These are phyloP conservation scores for Sigmodon hispidus DNA, from an alignment of 2,113 vertebrate genomes.

Conservation along the genomic window DNA sequence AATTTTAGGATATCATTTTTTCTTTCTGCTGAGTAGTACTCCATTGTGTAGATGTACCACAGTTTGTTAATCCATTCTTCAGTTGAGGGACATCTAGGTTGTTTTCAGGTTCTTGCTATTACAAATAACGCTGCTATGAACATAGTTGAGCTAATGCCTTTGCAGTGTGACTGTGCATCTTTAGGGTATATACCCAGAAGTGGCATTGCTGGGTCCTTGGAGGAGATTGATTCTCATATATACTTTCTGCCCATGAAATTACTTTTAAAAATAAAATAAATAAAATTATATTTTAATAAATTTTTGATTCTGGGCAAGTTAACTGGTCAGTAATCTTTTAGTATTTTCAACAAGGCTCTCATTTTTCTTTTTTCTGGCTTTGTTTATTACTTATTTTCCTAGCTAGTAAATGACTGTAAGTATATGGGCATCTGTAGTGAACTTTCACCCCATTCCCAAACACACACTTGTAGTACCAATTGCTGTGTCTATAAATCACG, in stretches of 20 bases:
- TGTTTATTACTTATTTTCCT: background rate
- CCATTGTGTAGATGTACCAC: too few species aligned
- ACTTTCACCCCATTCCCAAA: background rate
- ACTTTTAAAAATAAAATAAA: conserved; percentile 45
- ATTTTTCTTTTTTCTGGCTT: background rate
- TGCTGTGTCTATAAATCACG: background rate
- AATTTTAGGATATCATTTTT: too few species aligned
- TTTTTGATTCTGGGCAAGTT: background rate
- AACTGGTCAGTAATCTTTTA: background rate
- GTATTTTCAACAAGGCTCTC: background rate
- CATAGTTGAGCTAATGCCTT: too few species aligned
- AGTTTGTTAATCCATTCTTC: too few species aligned
- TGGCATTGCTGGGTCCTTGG: too few species aligned
- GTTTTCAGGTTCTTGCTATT: too few species aligned
- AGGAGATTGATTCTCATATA: too few species aligned
- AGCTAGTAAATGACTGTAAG: background rate
- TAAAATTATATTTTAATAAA: background rate
- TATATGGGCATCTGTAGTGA: background rate
- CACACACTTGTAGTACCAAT: background rate
- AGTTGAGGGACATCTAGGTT: too few species aligned
- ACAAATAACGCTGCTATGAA: too few species aligned
- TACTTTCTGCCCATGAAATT: background rate
- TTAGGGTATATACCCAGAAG: too few species aligned
- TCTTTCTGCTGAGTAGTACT: too few species aligned
- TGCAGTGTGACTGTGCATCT: too few species aligned